Conservation (phyloP, 2,888 invertebrate genomes). For the Dasypogon diadema region DNA sequence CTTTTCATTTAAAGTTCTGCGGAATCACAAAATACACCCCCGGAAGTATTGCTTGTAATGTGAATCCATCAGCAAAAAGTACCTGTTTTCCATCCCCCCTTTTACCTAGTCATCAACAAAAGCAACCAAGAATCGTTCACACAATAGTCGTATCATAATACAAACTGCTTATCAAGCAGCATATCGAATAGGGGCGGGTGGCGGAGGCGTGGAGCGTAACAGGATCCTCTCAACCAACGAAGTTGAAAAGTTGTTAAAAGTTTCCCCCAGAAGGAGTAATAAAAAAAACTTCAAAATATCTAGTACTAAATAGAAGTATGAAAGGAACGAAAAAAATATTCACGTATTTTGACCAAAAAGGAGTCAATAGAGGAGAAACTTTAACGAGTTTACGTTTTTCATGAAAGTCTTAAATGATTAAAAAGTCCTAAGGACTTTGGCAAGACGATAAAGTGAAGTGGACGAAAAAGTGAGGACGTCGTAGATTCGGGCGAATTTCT, state of each 20-base stretch:
- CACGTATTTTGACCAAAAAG: slow-evolving; percentile 40
- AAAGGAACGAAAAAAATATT: slow-evolving; percentile 14
- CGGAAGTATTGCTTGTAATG: too few relatives aligned
- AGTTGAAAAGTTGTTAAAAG: slow-evolving; percentile 36
- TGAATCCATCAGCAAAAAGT: too few relatives aligned
- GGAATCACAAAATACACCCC: too few relatives aligned
- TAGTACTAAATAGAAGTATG: slow-evolving; percentile 28
- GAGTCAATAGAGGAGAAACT: slow-evolving; percentile 48
- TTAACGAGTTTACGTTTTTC: slow-evolving; percentile 42
- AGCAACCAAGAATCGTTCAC: slow-evolving; percentile 3
- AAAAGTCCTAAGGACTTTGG: slow-evolving; percentile 32
- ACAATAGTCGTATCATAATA: not conserved
- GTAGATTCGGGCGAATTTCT: slow-evolving; percentile 3
- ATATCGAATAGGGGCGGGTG: not conserved
- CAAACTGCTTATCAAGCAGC: not conserved
- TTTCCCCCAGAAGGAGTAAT: slow-evolving; percentile 6
- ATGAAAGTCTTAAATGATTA: slow-evolving; percentile 46
- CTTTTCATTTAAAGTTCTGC: too few relatives aligned
- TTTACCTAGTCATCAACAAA: too few relatives aligned
- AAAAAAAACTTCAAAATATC: slow-evolving; percentile 29
- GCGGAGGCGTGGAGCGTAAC: not conserved
- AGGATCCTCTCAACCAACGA: not conserved
- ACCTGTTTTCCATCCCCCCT: too few relatives aligned
- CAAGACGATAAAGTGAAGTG: not conserved
- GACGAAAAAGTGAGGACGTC: slow-evolving; percentile 9